phyloP scores from a whole-genome alignment of 1,140 invertebrate genomes.

The Drosophila malerkotliana region DNA sequence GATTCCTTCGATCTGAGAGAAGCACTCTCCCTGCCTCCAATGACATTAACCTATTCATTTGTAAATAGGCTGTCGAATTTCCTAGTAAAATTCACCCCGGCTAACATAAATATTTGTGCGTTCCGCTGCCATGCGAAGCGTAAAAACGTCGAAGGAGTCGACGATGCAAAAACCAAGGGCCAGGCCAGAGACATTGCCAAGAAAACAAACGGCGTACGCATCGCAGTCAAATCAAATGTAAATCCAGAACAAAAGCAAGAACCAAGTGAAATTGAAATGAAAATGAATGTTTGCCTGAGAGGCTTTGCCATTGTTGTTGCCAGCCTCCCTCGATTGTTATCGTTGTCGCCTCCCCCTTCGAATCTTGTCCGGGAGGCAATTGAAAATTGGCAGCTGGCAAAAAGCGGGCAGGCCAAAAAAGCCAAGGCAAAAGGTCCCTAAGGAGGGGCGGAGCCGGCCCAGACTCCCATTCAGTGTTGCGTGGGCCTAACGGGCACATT shows the following conservation, averaged over 20 bases:
- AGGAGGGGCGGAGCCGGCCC: slow-evolving; percentile 3
- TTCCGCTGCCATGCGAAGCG: slow-evolving; percentile 64
- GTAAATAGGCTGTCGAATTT: slow-evolving; percentile 81
- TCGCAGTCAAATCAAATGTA: slow-evolving; percentile 79
- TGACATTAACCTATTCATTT: slow-evolving; percentile 82
- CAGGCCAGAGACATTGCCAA: slow-evolving; percentile 35
- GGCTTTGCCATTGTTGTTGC: slow-evolving; percentile 49
- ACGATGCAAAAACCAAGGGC: slow-evolving; percentile 24
- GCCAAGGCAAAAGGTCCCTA: slow-evolving; percentile 32
- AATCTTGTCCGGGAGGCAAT: slow-evolving; percentile 61
- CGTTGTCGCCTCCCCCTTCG: slow-evolving; percentile 26
- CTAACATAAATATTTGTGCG: slow-evolving; percentile 80
- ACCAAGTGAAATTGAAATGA: slow-evolving; percentile 79
- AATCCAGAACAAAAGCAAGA: slow-evolving; percentile 79
- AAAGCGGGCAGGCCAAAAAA: slow-evolving; percentile 44
- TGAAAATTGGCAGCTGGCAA: slow-evolving; percentile 76
- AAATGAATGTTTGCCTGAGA: slow-evolving; percentile 59
- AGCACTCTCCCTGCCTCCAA: background rate
- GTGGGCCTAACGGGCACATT: slow-evolving; percentile 74
- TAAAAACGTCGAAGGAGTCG: slow-evolving; percentile 59
- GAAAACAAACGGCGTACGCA: slow-evolving; percentile 30
- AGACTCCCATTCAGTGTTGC: slow-evolving; percentile 25
- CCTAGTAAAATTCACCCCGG: slow-evolving; percentile 47
- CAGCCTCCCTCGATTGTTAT: slow-evolving; percentile 46
- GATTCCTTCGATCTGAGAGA: slow-evolving; percentile 8